Base-by-base conservation (phyloP, 2,113 vertebrate species). In the Petroica traversi region DNA sequence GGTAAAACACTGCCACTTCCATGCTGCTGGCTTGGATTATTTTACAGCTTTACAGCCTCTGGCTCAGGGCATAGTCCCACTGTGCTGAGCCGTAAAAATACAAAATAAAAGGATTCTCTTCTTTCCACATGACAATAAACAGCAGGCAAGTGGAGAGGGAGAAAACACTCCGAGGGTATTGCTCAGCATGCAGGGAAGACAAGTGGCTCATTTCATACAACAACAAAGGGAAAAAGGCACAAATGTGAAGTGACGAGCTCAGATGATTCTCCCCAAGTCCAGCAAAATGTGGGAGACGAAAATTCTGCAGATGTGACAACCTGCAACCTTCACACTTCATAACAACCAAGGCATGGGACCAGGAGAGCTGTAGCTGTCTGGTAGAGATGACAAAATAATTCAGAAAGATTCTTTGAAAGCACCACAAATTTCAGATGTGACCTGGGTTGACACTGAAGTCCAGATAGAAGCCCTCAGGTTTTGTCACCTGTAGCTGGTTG, bases 121-220 rank as follows among this genome's bases (percentile, higher is more conserved):
- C 48, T 54, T 51, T 68, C 8, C 52, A 86, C 59, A 46, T 0
- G 2, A n/a, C 55, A 74, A 54, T 49, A 67, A 89, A 64, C n/a
- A 76, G 17, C 4, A 58, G 11, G 24, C 36, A 83, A 55, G 18
- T 46, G 2, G 7, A 86, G 66, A 40, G 68, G 45, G 14, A 86
- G 63, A 54, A 54, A 78, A 41, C 18, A 7, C 38, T 20, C 1
- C 1, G 1, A 41, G 0, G 1, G 8, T n/a, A 18, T 36, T 54
- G 13, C 45, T 75, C n/a, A 63, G 58, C 28, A 13, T 25, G 12
- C 6, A n/a, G 68, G 38, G 52, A 63, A 68, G 43, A 55, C 17
- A 76, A 88, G 52, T 4, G 10, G 11, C 22, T 61, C 18, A 0
- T 58, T 90, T 83, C 19, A 7, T 17, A 1, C 20, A 23, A 36